Base-by-base conservation (phyloP, 2,797 vertebrate species). In the Eulemur mongoz region DNA sequence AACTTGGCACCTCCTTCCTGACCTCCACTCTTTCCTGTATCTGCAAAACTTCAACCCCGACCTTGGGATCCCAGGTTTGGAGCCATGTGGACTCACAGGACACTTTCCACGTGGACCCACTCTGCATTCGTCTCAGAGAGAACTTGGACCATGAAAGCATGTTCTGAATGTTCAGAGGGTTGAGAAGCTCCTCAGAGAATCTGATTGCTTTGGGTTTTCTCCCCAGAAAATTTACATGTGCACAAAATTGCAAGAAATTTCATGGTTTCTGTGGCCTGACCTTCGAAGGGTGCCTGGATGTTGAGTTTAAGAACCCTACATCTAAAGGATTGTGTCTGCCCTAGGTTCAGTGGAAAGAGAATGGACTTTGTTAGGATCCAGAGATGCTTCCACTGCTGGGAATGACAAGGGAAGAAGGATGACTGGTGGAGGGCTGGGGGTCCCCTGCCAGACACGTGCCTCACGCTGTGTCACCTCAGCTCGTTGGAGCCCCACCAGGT, bases 371-470 rank as follows among this genome's bases (percentile, higher is more conserved):
- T 50, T 52, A 72, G 13, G 25, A 7, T 7, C 25, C 1, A 4
- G 32, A 76, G 50, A 23, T 13, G 32, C 9, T 32, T 43, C 23
- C 25, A 52, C 45, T 20, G 7, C 5, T 1, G 9, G 48, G 11
- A 67, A 8, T 35, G 14, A 40, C 22, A 6, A 43, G 40, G 63
- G 18, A 59, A 10, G 13, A 22, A 22, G 22, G 20, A 5, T 4
- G n/a, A n/a, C n/a, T n/a, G 7, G 3, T 14, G 48, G 48, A 57
- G 30, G 40, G 22, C 12, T 4, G 4, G 20, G 25, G 48, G 12
- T 4, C 40, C 32, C 9, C 30, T 1, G 38, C 14, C 2, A 38
- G 25, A 40, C 1, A 4, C 0, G 1, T 17, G 32, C 10, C 27
- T 9, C 50, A 9, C 12, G 25, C 54, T 15, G 10, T 22, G 67